Conservation (phyloP, 1,140 invertebrate genomes). For the Megalopta genalis region DNA sequence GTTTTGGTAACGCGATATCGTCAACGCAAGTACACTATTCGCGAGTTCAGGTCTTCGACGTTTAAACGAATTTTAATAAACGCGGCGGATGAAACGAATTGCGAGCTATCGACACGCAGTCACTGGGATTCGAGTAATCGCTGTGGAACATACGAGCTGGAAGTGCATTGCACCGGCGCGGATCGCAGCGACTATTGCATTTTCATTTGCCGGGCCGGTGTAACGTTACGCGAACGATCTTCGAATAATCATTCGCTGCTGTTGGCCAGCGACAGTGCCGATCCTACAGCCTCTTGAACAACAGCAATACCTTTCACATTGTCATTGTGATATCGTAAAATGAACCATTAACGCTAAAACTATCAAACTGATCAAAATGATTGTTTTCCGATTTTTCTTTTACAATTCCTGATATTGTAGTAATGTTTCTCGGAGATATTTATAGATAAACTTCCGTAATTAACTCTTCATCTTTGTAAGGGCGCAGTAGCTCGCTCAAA, state of each 20-base stretch:
- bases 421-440: too few species aligned
- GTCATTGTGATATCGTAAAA: too few species aligned
- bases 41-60: not conserved
- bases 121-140: conserved; percentile 4
- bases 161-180: not conserved
- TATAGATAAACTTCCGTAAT: too few species aligned
- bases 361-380: too few species aligned
- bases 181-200: not conserved
- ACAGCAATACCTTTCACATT: too few species aligned
- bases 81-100: not conserved
- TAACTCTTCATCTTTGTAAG: too few species aligned
- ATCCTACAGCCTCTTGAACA: too few species aligned
- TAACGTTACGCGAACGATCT: conserved; percentile 1
- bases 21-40: not conserved
- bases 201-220: not conserved
- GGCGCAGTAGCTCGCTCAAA: too few species aligned
- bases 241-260: not conserved
- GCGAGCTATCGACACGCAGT: not conserved
- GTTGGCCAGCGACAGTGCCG: not conserved
- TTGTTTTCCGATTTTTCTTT: too few species aligned
- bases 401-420: too few species aligned
- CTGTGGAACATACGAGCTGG: not conserved
- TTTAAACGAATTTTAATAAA: conserved; percentile 15
- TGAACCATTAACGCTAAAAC: too few species aligned
- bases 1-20: not conserved